Conservation (phyloP, 2,113 vertebrate species). For the Aegithalos caudatus region DNA sequence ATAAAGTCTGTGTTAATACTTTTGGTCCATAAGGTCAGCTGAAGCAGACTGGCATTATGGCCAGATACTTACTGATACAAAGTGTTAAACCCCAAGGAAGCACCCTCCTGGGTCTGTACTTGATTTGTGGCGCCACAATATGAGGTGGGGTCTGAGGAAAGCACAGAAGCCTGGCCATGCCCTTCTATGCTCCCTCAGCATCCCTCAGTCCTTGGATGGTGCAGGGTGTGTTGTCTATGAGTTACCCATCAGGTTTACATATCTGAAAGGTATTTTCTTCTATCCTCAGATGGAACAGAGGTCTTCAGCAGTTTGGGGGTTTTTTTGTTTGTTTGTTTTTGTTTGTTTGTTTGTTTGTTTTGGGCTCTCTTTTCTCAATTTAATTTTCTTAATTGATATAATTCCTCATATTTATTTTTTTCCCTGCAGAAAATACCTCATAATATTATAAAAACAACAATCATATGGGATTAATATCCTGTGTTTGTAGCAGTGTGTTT, state of each 20-base stretch:
- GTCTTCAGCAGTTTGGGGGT: background rate
- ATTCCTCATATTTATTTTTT: background rate
- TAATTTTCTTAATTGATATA: background rate
- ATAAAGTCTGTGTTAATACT: background rate
- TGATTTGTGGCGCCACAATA: fast-evolving
- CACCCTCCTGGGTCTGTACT: too few relatives aligned
- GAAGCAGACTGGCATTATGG: background rate
- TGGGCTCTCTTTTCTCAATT: background rate
- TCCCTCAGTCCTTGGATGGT: background rate
- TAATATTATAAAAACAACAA: background rate
- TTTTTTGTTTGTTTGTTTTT: too few relatives aligned
- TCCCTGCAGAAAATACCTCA: background rate
- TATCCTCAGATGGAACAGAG: background rate
- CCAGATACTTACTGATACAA: background rate
- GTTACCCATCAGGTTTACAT: background rate
- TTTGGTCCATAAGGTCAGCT: background rate
- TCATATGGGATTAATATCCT: background rate
- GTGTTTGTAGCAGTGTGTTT: background rate
- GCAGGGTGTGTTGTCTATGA: background rate
- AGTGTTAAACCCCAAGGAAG: background rate
- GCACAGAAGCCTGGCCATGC: background rate
- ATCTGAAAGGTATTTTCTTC: background rate
- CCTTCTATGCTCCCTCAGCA: background rate
- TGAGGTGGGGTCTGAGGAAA: fast-evolving
- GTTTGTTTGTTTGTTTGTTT: too few relatives aligned